Percentiles rank a stretch among this genome's conserved stretches.
phyloP scores from a whole-genome alignment of 2,113 vertebrate genomes.

The Odocoileus virginianus region DNA sequence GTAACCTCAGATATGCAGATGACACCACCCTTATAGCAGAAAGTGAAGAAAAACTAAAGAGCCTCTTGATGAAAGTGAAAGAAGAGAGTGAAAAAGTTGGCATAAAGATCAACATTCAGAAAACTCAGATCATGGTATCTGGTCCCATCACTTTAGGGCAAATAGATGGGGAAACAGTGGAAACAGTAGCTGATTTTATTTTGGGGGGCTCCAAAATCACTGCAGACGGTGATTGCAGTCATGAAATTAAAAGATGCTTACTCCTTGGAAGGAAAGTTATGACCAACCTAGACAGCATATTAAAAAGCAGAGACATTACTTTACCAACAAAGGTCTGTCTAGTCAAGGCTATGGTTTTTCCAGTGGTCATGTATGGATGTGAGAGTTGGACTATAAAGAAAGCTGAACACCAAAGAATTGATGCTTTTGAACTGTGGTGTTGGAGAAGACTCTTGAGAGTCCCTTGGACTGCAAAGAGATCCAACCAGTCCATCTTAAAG shows the following conservation, averaged over 20 bases:
- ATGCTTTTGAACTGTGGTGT: not conserved
- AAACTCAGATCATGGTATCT: too few species aligned
- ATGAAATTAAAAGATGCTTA: not conserved
- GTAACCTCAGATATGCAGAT: too few species aligned
- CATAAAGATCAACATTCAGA: too few species aligned
- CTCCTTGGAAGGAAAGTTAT: not conserved
- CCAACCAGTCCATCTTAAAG: not conserved
- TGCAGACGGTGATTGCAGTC: too few species aligned
- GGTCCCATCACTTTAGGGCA: too few species aligned
- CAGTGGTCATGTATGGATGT: not conserved
- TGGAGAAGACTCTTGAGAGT: not conserved
- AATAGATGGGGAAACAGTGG: too few species aligned
- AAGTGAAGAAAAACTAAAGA: too few species aligned
- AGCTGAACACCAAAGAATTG: not conserved
- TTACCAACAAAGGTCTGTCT: fast-evolving
- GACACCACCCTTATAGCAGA: too few species aligned
- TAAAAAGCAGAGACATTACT: not conserved
- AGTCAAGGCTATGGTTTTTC: not conserved
- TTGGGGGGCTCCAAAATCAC: too few species aligned
- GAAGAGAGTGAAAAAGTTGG: too few species aligned
- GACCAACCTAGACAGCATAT: not conserved
- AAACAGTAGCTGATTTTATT: too few species aligned
- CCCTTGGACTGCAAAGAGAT: not conserved
- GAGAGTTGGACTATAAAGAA: not conserved
- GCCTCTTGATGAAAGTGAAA: too few species aligned